phyloP scores from a whole-genome alignment of 1,140 invertebrate species.

The Brachionus sp. region DNA sequence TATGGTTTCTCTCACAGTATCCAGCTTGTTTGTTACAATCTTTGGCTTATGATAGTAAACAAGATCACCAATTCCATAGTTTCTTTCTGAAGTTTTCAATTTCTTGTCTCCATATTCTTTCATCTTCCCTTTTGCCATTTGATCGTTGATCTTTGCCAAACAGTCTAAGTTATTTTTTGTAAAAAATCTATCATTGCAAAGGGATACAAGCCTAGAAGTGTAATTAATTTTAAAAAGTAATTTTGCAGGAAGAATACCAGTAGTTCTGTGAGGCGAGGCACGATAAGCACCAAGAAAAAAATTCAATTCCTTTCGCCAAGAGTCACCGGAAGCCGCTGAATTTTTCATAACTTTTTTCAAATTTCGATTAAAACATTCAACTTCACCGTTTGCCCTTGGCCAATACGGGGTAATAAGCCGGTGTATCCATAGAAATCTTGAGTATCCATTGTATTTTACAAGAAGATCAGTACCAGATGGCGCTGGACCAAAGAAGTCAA shows the following conservation, averaged over 20 bases:
- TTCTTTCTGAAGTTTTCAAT: background rate
- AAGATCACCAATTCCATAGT: background rate
- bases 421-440: conserved; percentile 50
- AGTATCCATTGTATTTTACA: conserved; percentile 51
- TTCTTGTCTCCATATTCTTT: conserved; percentile 9
- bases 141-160: background rate
- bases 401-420: conserved; percentile 47
- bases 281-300: conserved; percentile 5
- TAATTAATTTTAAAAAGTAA: background rate
- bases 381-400: conserved; percentile 47
- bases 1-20: background rate
- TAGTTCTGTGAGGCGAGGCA: background rate
- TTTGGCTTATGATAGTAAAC: background rate
- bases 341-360: conserved; percentile 46
- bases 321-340: background rate
- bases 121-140: background rate
- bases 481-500: conserved; percentile 52
- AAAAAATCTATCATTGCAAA: background rate
- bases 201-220: background rate
- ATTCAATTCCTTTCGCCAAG: conserved; percentile 1
- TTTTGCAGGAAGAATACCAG: background rate
- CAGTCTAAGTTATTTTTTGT: background rate
- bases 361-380: conserved; percentile 45
- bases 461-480: conserved; percentile 49
- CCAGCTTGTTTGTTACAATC: background rate